Conservation (phyloP, 2,113 vertebrate species). For the Nyctereutes procyonoides region DNA sequence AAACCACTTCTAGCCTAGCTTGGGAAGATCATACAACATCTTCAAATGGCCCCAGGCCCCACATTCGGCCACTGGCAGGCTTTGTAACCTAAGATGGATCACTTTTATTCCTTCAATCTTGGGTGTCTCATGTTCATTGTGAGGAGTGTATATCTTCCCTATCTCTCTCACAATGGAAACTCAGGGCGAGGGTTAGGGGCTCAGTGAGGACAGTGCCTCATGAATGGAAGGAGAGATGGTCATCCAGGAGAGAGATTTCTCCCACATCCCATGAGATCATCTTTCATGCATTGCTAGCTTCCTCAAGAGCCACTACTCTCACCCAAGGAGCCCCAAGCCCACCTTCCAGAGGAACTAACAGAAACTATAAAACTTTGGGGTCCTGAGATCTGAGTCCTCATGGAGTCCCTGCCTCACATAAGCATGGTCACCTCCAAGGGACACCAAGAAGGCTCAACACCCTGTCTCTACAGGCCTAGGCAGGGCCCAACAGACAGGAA, state of each 20-base stretch:
- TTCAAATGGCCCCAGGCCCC: not conserved
- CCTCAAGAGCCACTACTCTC: not conserved
- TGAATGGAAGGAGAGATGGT: not conserved
- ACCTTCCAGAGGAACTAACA: not conserved
- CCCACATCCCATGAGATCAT: accelerated
- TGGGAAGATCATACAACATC: not conserved
- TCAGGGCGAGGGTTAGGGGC: not conserved
- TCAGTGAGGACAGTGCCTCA: not conserved
- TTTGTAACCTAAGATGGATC: not conserved
- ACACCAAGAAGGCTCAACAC: not conserved
- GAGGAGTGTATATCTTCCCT: not conserved
- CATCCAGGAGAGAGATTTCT: not conserved
- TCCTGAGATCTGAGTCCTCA: not conserved
- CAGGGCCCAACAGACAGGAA: not conserved
- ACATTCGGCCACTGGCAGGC: not conserved
- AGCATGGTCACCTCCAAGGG: not conserved
- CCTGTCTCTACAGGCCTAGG: not conserved
- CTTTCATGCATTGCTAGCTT: not conserved
- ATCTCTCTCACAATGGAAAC: not conserved
- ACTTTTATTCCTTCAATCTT: not conserved
- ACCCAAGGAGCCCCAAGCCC: not conserved
- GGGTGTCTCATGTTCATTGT: not conserved
- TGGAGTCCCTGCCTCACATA: not conserved
- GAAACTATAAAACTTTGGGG: not conserved
- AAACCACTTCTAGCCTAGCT: not conserved